A percentile compares a stretch with the other conserved stretches of the same genome.
Conservation (phyloP, 2,797 vertebrate species). For the Neosilurus hyrtlii region DNA sequence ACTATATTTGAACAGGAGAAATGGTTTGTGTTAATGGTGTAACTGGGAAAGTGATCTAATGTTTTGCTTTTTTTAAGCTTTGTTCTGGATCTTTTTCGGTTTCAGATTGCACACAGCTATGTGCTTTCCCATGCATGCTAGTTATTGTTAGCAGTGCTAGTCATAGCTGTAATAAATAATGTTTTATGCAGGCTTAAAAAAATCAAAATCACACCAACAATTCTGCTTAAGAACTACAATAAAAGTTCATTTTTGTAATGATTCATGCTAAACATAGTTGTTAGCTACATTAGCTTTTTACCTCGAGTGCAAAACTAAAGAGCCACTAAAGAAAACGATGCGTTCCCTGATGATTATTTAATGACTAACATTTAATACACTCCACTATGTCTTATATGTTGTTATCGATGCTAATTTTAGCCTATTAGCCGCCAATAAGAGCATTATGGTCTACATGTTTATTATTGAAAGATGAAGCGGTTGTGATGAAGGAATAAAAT, state of each 20-base stretch:
- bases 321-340: background rate
- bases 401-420: background rate
- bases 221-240: background rate
- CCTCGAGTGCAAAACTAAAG: background rate
- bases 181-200: background rate
- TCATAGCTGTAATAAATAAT: background rate
- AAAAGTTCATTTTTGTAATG: background rate
- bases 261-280: background rate
- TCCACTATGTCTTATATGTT: background rate
- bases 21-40: background rate
- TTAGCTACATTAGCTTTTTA: background rate
- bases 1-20: background rate
- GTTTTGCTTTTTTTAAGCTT: background rate
- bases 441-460: background rate
- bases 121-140: background rate
- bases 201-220: background rate
- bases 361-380: background rate
- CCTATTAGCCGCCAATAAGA: no score
- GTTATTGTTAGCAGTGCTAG: no score
- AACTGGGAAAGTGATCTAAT: background rate
- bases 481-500: background rate
- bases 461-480: background rate
- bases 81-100: background rate
- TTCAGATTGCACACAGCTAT: background rate
- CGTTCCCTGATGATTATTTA: background rate